Conservation (phyloP, 2,888 invertebrate genomes). For the Lepeophtheirus nordmannii region DNA sequence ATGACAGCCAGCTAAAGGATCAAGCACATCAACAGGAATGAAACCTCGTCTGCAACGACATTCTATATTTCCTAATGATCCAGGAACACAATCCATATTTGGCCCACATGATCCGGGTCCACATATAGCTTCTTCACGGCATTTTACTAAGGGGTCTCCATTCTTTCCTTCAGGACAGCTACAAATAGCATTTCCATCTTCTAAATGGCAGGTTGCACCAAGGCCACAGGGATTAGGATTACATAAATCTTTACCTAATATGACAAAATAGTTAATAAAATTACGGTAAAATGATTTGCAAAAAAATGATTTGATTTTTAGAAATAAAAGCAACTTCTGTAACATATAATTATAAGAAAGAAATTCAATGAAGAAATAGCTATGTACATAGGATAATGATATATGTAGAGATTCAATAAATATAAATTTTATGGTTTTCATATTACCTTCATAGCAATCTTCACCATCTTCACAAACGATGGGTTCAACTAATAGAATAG, state of each 20-base stretch:
- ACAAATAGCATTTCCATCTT: conserved; percentile 31
- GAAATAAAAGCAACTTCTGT: neutral
- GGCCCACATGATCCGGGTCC: conserved; percentile 63
- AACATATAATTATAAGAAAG: neutral
- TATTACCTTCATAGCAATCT: conserved; percentile 18
- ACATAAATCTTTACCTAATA: conserved; percentile 40
- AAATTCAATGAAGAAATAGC: neutral
- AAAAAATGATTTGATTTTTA: neutral
- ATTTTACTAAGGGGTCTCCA: conserved; percentile 48
- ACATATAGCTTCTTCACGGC: conserved; percentile 45
- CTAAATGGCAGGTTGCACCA: conserved; percentile 55
- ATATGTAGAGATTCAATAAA: neutral
- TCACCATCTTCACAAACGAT: conserved; percentile 10
- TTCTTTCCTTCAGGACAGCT: conserved; percentile 51
- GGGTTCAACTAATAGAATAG: neutral
- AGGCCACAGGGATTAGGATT: conserved; percentile 65
- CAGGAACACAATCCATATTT: conserved; percentile 29
- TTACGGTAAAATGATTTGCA: neutral
- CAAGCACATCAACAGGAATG: neutral
- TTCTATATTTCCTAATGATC: conserved; percentile 30
- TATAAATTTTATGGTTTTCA: neutral
- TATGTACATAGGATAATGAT: neutral
- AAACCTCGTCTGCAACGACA: conserved; percentile 1
- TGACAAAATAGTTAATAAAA: neutral
- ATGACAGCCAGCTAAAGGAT: conserved; percentile 21